A percentile compares a stretch with the other conserved stretches of the same genome.
Evolutionary conservation across 2,797 vertebrate species (phyloP).

Genomic region (Adrianichthys oophorus): DNA sequence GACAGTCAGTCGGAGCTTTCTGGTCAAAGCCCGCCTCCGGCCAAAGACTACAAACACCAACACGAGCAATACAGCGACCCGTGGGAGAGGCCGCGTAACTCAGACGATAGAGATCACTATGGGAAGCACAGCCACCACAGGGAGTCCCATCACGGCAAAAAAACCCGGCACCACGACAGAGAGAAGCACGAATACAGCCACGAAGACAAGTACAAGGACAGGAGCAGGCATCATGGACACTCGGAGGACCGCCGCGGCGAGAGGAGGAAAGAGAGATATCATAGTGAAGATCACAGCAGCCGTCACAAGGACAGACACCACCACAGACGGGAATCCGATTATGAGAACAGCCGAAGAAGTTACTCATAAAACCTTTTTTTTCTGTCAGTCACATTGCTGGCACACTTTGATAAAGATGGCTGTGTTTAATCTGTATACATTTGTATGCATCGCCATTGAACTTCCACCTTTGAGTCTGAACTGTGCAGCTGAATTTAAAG

Average conservation of each 20-base stretch:
- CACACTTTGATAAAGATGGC: neutral
- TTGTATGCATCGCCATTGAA: conserved; percentile 26
- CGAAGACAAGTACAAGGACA: conserved; percentile 76
- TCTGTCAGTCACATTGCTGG: conserved; percentile 35
- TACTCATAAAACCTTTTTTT: conserved; percentile 74
- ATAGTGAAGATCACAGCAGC: conserved; percentile 82
- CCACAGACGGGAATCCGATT: conserved; percentile 83
- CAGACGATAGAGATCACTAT: conserved; percentile 83
- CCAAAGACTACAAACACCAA: conserved; percentile 80
- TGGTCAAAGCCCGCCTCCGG: conserved; percentile 70
- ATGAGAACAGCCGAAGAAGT: conserved; percentile 77
- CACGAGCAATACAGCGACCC: conserved; percentile 87
- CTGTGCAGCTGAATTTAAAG: conserved; percentile 52
- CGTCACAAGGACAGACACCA: conserved; percentile 82
- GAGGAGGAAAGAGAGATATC: conserved; percentile 81
- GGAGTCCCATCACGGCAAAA: conserved; percentile 85
- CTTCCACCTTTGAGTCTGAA: conserved; percentile 51
- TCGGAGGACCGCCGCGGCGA: conserved; percentile 81
- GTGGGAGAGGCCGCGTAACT: conserved; percentile 83
- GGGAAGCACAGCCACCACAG: conserved; percentile 84
- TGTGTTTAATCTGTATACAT: conserved; percentile 17
- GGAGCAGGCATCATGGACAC: conserved; percentile 77
- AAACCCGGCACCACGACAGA: conserved; percentile 84
- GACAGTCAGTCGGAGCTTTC: conserved; percentile 73
- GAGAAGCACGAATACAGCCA: conserved; percentile 69